These are phyloP conservation scores for Drosophila flavopinicola DNA, from an alignment of 2,888 invertebrate species.

Conservation along the genomic window DNA sequence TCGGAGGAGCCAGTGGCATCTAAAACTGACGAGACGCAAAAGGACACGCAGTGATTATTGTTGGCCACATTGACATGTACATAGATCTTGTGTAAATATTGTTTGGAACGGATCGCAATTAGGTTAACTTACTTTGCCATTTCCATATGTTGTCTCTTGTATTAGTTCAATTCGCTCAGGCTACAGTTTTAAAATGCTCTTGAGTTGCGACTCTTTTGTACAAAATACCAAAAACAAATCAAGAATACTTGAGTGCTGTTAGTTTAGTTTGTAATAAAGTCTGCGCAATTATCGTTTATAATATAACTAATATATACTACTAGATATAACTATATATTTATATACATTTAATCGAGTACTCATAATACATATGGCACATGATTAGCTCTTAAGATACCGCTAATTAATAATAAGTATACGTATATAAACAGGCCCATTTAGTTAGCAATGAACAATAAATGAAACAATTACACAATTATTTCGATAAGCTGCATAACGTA, in stretches of 20 bases:
- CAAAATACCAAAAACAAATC: conserved; percentile 55
- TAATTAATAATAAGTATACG: neutral
- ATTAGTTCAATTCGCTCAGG: conserved; percentile 29
- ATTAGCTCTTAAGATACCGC: conserved; percentile 19
- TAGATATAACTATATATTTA: neutral
- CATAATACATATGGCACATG: conserved; percentile 18
- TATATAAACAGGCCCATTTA: conserved; percentile 20
- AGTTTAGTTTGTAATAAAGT: conserved; percentile 85
- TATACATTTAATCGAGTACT: conserved; percentile 11
- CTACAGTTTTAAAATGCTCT: conserved; percentile 13
- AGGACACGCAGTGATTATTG: conserved; percentile 44
- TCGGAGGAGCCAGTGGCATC: neutral
- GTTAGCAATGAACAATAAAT: conserved; percentile 26
- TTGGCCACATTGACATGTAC: conserved; percentile 49
- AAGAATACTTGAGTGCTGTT: conserved; percentile 52
- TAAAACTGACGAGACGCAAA: conserved; percentile 22
- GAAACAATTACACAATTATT: conserved; percentile 8
- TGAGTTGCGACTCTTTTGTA: conserved; percentile 46
- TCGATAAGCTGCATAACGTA: conserved; percentile 28
- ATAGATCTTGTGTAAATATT: conserved; percentile 54
- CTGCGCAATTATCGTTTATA: conserved; percentile 67
- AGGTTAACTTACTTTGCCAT: conserved; percentile 55
- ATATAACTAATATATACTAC: neutral
- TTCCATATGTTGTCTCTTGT: conserved; percentile 28
- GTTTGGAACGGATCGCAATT: conserved; percentile 16